Evolutionary conservation across 2,113 vertebrate species (phyloP).

Genomic region (Notiomystis cincta): DNA sequence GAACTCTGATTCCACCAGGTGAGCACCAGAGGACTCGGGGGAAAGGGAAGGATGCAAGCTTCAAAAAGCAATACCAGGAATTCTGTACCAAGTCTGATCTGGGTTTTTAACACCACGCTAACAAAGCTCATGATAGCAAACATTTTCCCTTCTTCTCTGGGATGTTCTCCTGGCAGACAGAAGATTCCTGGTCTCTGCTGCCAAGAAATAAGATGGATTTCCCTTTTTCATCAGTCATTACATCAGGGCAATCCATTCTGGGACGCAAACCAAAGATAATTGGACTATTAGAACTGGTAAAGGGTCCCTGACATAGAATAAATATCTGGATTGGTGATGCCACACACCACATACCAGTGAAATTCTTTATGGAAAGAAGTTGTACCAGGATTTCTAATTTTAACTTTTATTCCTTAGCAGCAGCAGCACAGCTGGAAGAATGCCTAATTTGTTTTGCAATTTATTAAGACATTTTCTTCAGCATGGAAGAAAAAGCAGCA

Average conservation of each 20-base stretch:
- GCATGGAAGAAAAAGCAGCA: neutral
- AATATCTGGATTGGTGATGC: neutral
- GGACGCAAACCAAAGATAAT: neutral
- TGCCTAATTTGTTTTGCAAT: neutral
- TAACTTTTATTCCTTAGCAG: neutral
- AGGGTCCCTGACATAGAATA: neutral
- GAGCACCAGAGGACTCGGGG: fast-evolving
- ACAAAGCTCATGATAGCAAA: neutral
- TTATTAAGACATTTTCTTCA: neutral
- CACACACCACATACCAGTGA: neutral
- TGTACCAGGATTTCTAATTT: neutral
- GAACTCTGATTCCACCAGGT: neutral
- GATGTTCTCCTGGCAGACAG: neutral
- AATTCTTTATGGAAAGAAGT: neutral
- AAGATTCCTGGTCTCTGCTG: neutral
- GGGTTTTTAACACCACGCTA: fast-evolving
- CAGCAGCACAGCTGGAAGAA: neutral
- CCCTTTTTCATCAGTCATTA: neutral
- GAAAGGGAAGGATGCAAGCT: neutral
- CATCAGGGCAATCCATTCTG: neutral
- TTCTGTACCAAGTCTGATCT: neutral
- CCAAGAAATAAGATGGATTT: neutral
- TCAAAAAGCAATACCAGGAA: neutral
- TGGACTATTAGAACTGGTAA: neutral
- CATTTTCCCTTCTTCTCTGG: neutral